Percentiles rank a stretch among this genome's conserved stretches.
phyloP scores from a whole-genome alignment of 2,113 vertebrate genomes.

The Limnothrissa miodon region DNA sequence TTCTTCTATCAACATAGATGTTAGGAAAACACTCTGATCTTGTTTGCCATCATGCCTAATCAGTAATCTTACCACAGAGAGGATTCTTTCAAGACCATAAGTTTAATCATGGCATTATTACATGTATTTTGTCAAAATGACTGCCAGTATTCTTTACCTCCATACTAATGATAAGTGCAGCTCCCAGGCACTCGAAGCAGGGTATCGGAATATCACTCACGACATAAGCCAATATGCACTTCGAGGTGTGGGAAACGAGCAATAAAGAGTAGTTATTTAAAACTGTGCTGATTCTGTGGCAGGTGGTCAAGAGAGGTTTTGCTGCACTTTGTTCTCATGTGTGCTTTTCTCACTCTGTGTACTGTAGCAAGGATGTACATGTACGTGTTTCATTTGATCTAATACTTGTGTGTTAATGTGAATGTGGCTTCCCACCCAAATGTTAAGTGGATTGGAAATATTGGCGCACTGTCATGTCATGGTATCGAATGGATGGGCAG shows the following conservation, averaged over 20 bases:
- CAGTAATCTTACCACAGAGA: not conserved
- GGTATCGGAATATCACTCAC: not conserved
- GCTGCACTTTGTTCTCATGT: conserved; percentile 17
- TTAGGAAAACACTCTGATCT: not conserved
- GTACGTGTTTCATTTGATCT: not conserved
- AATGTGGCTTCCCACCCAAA: conserved; percentile 10
- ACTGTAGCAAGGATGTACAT: not conserved
- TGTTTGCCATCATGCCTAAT: not conserved
- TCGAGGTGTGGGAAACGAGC: conserved; percentile 15
- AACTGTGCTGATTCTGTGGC: not conserved
- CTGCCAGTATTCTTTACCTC: not conserved
- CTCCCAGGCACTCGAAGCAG: not conserved
- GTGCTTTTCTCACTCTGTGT: conserved; percentile 7
- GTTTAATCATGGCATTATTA: not conserved
- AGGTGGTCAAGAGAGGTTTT: not conserved
- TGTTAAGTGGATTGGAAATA: conserved; percentile 6
- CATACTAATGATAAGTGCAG: conserved; percentile 13
- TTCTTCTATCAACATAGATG: not conserved
- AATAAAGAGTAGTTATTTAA: conserved; percentile 9
- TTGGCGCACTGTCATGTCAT: not conserved
- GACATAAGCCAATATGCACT: not conserved
- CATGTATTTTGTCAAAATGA: not conserved
- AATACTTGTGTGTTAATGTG: not conserved
- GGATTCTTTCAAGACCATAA: not conserved
- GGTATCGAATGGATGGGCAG: not conserved